These are phyloP conservation scores for Spinus pinus DNA, from an alignment of 2,797 vertebrate genomes.

Conservation along the genomic window DNA sequence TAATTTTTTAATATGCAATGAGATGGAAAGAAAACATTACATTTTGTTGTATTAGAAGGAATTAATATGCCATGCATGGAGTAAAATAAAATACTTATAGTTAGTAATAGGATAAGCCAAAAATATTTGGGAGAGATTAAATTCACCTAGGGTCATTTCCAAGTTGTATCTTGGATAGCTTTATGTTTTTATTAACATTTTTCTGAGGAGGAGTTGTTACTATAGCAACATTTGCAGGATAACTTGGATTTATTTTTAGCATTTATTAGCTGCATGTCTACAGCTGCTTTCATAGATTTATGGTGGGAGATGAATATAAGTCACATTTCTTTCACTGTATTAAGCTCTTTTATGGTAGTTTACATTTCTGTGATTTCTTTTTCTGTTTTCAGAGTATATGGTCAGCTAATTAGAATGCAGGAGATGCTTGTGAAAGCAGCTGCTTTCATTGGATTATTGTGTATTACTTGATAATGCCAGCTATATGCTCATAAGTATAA, in stretches of 20 bases:
- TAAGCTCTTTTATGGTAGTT: background rate
- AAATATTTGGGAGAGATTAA: background rate
- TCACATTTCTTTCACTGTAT: background rate
- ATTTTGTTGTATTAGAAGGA: background rate
- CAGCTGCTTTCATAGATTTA: background rate
- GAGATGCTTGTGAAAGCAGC: background rate
- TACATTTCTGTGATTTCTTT: background rate
- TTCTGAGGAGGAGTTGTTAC: slow-evolving; percentile 46
- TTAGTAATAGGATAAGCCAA: background rate
- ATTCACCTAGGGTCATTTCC: background rate
- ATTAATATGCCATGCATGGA: background rate
- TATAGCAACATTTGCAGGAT: slow-evolving; percentile 46
- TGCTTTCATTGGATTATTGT: background rate
- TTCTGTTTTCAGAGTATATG: background rate
- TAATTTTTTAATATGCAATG: background rate
- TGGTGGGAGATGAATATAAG: background rate
- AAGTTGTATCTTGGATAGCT: background rate
- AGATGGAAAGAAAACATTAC: background rate
- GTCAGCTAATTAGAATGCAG: background rate
- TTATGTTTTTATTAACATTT: slow-evolving; percentile 18
- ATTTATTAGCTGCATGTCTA: background rate
- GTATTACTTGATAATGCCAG: background rate
- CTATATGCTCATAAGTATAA: background rate
- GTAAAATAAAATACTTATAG: background rate
- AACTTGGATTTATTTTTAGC: background rate